Evolutionary conservation across 2,797 vertebrate species (phyloP).

Genomic region (Sebastes oblongus): DNA sequence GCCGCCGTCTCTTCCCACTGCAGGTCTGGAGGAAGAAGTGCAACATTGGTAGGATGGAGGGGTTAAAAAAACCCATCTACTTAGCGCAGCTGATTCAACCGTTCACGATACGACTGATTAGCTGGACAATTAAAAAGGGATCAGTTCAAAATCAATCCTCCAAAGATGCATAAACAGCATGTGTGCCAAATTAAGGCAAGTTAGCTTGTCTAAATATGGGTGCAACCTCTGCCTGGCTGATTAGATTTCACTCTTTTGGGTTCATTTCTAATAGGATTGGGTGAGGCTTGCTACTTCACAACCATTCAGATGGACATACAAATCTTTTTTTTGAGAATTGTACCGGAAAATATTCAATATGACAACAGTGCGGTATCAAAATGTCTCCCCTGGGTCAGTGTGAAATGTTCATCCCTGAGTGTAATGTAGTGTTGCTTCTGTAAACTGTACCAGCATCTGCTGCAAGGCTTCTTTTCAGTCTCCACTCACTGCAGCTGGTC

Average conservation of each 20-base stretch:
- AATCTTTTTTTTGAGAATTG: background rate
- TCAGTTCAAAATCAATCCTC: slow-evolving; percentile 41
- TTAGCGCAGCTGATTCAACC: slow-evolving; percentile 21
- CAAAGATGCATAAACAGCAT: slow-evolving; percentile 1
- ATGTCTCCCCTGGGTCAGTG: background rate
- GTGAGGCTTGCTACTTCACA: background rate
- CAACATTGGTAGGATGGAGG: background rate
- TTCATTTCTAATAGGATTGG: background rate
- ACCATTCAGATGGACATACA: background rate
- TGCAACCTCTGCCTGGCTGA: background rate
- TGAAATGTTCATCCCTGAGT: background rate
- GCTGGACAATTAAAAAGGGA: slow-evolving; percentile 42
- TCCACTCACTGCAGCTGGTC: slow-evolving; percentile 51
- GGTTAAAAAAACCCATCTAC: background rate
- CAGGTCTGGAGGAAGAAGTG: slow-evolving; percentile 11
- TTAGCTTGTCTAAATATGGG: slow-evolving; percentile 29
- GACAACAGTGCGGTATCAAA: background rate
- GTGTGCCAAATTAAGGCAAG: slow-evolving; percentile 24
- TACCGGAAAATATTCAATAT: too few species aligned
- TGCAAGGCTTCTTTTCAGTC: slow-evolving; percentile 45
- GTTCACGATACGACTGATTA: slow-evolving; percentile 26
- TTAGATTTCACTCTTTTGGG: background rate
- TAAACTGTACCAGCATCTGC: slow-evolving; percentile 49
- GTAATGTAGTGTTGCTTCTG: background rate
- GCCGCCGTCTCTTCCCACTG: slow-evolving; percentile 33